Base-by-base conservation (phyloP, 2,113 vertebrate genomes). In the Oryzias woworae region DNA sequence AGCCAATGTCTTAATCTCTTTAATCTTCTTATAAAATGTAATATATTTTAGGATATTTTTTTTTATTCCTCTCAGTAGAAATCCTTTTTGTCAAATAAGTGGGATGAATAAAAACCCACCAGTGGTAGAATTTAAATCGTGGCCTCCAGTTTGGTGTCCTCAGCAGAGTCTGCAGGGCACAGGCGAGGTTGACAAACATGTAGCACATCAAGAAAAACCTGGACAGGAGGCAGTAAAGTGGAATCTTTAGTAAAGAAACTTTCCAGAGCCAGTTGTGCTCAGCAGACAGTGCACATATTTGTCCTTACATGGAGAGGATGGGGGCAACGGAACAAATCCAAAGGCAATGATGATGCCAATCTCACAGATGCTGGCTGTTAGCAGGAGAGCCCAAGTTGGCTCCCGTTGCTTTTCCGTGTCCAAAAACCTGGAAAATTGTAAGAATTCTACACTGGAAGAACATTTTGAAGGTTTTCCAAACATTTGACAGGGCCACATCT, bases 141-240 rank as follows among this genome's bases (percentile, higher is more conserved):
- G 97, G 97, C 45, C 96, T 94, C 97, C 97, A 98, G 90, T 99
- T 99, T 24, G 97, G 97, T 0, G 97, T 99, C 85, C 96, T 91
- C 75, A 99, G 93, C 81, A 99, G 84, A 0, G 97, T 99, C 88
- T 99, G 97, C 52, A 99, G 93, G 0, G 97, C 97, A 4, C 97
- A 99, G 0, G 97, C 97, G 72, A 99, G 88, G 79, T 99, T 99
- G 62, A 99, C 97, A 4, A 99, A 99, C 96, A 99, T 97, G 91
- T 99, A 99, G 88, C 97, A 99, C 97, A 99, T 99, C 79, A 99
- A 89, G 89, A 99, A 99, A 82, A 99, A 99, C 97, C 97, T 99
- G 73, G 31, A 63, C 48, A 17, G 8, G 24, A 20, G 49, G 2
- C 17, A 68, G 0, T 50, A 6, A 47, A 6, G 1, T 66, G 51